These are phyloP conservation scores for Halictus quadricinctus DNA, from an alignment of 2,888 invertebrate genomes.

Conservation along the genomic window DNA sequence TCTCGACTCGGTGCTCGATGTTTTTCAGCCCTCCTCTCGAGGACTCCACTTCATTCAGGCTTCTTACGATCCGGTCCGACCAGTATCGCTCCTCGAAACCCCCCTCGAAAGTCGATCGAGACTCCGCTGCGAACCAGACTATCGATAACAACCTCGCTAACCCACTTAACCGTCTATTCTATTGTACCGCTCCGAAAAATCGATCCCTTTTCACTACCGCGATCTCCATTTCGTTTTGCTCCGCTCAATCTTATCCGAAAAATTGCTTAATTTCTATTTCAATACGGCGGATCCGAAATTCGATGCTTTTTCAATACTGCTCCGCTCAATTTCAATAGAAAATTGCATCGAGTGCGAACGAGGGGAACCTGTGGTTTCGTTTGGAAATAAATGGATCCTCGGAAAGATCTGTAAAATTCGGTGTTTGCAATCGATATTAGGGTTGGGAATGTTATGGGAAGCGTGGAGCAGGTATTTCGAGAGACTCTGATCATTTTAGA, in stretches of 20 bases:
- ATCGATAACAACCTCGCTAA: constrained; percentile 59
- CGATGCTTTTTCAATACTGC: no score
- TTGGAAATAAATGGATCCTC: no score
- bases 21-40: constrained; percentile 62
- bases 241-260: neutral
- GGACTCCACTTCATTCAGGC: constrained; percentile 72
- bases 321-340: no score
- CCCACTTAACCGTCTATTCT: constrained; percentile 38
- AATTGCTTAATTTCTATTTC: neutral
- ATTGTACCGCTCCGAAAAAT: neutral
- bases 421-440: neutral
- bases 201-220: neutral
- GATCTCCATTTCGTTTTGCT: neutral
- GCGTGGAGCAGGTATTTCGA: neutral
- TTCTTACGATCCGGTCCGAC: constrained; percentile 71
- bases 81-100: constrained; percentile 67
- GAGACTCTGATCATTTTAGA: neutral
- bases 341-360: no score
- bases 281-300: no score
- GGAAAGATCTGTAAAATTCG: no score
- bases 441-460: neutral
- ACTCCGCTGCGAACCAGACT: constrained; percentile 10
- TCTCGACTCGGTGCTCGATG: constrained; percentile 37
- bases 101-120: constrained; percentile 69
- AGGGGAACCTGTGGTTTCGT: no score